Conservation (phyloP, 2,113 vertebrate genomes). For the Cettia cetti region DNA sequence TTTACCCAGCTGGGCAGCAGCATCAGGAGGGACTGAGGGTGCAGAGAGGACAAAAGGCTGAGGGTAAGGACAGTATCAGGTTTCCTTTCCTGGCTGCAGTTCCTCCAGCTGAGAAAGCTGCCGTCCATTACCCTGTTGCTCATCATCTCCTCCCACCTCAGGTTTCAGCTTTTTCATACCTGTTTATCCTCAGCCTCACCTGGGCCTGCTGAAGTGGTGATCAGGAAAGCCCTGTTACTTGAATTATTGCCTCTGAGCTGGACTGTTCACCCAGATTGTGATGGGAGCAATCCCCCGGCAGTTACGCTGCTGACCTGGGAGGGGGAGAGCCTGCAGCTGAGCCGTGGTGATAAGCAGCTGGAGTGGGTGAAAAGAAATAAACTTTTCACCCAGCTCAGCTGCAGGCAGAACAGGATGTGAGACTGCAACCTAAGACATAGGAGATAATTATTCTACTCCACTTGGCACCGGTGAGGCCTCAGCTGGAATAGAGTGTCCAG, state of each 20-base stretch:
- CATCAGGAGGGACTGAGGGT: not conserved
- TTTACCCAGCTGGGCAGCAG: not conserved
- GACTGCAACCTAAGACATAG: constrained; percentile 58
- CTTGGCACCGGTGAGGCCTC: constrained; percentile 58
- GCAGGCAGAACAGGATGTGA: constrained; percentile 65
- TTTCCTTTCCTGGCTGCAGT: not conserved
- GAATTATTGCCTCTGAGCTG: not conserved
- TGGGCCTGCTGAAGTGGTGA: not conserved
- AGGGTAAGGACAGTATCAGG: not conserved
- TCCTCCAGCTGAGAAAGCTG: not conserved
- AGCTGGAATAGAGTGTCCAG: constrained; percentile 58
- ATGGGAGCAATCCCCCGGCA: not conserved
- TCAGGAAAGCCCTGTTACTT: not conserved
- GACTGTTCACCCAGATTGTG: not conserved
- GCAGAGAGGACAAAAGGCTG: not conserved
- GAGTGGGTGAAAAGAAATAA: constrained; percentile 64
- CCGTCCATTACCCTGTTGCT: not conserved
- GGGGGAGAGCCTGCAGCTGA: constrained; percentile 52
- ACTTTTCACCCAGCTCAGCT: constrained; percentile 68
- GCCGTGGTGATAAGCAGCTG: constrained; percentile 56
- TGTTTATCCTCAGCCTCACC: not conserved
- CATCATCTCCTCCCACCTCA: not conserved
- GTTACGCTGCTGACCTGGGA: not conserved
- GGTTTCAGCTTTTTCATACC: not conserved
- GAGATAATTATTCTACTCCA: constrained; percentile 64